phyloP scores from a whole-genome alignment of 2,888 invertebrate genomes.

The Lithophane leautieri region DNA sequence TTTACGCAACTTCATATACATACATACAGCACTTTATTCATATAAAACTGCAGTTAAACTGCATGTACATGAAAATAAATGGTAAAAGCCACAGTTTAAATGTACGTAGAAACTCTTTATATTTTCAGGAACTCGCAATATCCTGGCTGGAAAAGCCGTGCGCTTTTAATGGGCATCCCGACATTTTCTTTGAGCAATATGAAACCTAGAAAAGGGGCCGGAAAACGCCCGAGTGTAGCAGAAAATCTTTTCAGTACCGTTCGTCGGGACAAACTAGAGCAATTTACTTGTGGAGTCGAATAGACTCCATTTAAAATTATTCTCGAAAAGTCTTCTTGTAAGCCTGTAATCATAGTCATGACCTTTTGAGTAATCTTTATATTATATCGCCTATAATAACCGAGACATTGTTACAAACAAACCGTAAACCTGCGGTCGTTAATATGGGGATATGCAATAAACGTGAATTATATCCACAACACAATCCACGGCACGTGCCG shows the following conservation, averaged over 20 bases:
- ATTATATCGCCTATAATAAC: conserved; percentile 26
- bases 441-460: conserved; percentile 58
- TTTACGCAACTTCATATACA: neutral
- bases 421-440: conserved; percentile 51
- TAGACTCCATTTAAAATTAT: conserved; percentile 35
- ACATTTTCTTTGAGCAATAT: conserved; percentile 54
- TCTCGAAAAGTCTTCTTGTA: conserved; percentile 23
- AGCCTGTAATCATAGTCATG: conserved; percentile 37
- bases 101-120: conserved; percentile 7
- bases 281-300: conserved; percentile 45
- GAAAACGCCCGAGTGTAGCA: conserved; percentile 20
- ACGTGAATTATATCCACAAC: conserved; percentile 51
- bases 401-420: conserved; percentile 38
- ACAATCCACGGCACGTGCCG: conserved; percentile 42
- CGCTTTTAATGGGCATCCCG: conserved; percentile 45
- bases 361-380: conserved; percentile 45
- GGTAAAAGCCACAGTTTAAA: neutral
- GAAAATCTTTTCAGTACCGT: conserved; percentile 41
- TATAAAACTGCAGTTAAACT: conserved; percentile 9
- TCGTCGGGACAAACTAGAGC: conserved; percentile 36
- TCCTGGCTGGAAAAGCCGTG: conserved; percentile 31
- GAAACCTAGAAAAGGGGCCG: conserved; percentile 43
- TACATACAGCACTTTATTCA: neutral
- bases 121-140: conserved; percentile 38
- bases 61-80: neutral